Percentiles rank a stretch among this genome's conserved stretches.
phyloP scores from a whole-genome alignment of 2,888 invertebrate genomes.

The Ennomos fuscantarius region DNA sequence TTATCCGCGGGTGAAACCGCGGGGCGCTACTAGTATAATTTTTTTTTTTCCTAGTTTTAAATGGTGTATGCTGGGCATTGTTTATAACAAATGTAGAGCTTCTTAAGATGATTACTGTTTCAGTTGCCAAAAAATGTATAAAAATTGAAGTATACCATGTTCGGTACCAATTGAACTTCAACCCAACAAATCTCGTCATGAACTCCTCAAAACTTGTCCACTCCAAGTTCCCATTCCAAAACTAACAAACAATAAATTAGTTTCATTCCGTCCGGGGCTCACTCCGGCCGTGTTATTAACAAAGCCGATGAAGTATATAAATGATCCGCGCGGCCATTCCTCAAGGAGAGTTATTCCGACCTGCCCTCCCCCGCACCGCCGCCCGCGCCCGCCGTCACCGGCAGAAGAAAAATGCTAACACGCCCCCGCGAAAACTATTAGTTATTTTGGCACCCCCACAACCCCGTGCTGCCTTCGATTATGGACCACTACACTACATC shows the following conservation, averaged over 20 bases:
- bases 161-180: slow-evolving; percentile 6
- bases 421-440: slow-evolving; percentile 85
- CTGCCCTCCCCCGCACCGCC: slow-evolving; percentile 41
- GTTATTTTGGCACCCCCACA: slow-evolving; percentile 83
- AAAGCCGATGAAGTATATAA: slow-evolving; percentile 82
- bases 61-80: too few species aligned
- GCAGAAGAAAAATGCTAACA: slow-evolving; percentile 85
- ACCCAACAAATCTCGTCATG: slow-evolving; percentile 9
- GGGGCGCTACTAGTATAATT: too few species aligned
- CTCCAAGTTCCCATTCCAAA: slow-evolving; percentile 29
- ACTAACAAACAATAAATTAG: slow-evolving; percentile 41
- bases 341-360: slow-evolving; percentile 71
- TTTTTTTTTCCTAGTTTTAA: too few species aligned
- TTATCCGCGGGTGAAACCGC: too few species aligned
- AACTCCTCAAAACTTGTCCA: slow-evolving; percentile 33
- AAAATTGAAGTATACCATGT: background rate
- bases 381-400: slow-evolving; percentile 71
- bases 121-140: background rate
- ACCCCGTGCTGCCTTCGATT: slow-evolving; percentile 69
- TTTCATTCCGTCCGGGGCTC: slow-evolving; percentile 25
- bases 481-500: slow-evolving; percentile 65
- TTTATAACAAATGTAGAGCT: too few species aligned
- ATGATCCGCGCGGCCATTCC: slow-evolving; percentile 79
- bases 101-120: too few species aligned
- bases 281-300: slow-evolving; percentile 60